Evolutionary conservation across 2,888 invertebrate species (phyloP).

Genomic region (Ennomos fuscantarius): DNA sequence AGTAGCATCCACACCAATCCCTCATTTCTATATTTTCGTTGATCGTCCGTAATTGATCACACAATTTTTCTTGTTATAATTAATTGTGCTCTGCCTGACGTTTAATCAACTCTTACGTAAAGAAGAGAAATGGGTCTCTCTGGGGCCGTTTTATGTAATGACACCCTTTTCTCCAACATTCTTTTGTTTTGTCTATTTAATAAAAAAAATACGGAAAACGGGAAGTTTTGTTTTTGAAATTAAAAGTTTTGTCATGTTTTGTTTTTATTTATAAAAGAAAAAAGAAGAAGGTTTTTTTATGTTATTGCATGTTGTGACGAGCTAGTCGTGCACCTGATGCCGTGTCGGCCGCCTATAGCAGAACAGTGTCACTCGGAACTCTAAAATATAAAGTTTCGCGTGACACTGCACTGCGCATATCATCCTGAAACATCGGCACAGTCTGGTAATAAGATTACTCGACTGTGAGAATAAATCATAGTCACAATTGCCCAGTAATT

Average conservation of each 20-base stretch:
- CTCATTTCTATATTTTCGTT: constrained; percentile 46
- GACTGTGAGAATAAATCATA: no score
- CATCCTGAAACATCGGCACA: no score
- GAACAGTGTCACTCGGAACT: no score
- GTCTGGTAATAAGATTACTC: no score
- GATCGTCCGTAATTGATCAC: constrained; percentile 56
- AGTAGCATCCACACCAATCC: constrained; percentile 41
- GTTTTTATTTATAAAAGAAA: neutral
- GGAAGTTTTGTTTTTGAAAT: neutral
- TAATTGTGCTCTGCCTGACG: constrained; percentile 49
- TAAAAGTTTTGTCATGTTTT: constrained; percentile 2
- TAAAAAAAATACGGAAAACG: constrained; percentile 1
- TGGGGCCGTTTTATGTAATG: constrained; percentile 33
- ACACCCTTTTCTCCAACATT: constrained; percentile 26
- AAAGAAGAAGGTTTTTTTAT: no score
- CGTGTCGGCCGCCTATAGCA: no score
- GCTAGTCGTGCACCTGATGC: no score
- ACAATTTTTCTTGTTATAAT: constrained; percentile 58
- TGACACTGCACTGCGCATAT: no score
- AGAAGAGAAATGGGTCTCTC: constrained; percentile 28
- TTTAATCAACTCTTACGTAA: constrained; percentile 46
- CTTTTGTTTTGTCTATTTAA: constrained; percentile 30
- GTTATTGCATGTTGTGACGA: no score
- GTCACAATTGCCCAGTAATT: no score
- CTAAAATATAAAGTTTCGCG: no score